Evolutionary conservation across 2,888 invertebrate species (phyloP).

Genomic region (Cryptus viduatorius): DNA sequence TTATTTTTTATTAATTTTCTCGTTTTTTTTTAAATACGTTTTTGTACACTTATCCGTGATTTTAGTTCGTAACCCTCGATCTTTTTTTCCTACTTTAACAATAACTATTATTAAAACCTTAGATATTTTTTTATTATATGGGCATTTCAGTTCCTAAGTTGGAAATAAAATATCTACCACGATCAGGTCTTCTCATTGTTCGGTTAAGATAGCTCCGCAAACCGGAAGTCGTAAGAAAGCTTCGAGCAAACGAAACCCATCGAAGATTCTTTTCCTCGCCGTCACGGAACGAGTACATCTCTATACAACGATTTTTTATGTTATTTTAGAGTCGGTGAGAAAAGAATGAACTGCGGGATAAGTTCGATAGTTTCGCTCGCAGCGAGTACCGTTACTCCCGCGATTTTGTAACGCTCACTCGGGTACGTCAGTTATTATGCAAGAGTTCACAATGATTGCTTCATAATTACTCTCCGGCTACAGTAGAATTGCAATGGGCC

Average conservation of each 20-base stretch:
- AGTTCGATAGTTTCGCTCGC: constrained; percentile 5
- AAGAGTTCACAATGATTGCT: constrained; percentile 64
- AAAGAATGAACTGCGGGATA: not conserved
- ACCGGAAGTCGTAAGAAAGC: not conserved
- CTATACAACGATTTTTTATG: not conserved
- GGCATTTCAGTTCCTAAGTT: constrained; percentile 82
- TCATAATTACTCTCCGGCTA: constrained; percentile 65
- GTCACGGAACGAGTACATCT: constrained; percentile 15
- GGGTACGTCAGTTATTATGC: constrained; percentile 47
- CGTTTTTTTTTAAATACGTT: constrained; percentile 62
- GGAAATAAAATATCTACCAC: constrained; percentile 81
- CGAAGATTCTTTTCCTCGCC: not conserved
- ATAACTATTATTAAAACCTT: constrained; percentile 75
- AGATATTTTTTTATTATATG: constrained; percentile 81
- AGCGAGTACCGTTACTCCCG: constrained; percentile 23
- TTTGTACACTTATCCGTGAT: constrained; percentile 67
- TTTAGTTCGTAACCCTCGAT: constrained; percentile 74
- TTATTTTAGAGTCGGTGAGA: not conserved
- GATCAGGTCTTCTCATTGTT: constrained; percentile 65
- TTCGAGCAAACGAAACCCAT: not conserved
- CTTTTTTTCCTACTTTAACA: constrained; percentile 75
- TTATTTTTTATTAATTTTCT: constrained; percentile 55
- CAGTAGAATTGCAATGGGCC: constrained; percentile 63
- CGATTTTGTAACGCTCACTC: constrained; percentile 44
- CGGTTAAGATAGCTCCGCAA: not conserved